phyloP scores from a whole-genome alignment of 35 echinoderm and acorn worm species.

The Amphiura filiformis region DNA sequence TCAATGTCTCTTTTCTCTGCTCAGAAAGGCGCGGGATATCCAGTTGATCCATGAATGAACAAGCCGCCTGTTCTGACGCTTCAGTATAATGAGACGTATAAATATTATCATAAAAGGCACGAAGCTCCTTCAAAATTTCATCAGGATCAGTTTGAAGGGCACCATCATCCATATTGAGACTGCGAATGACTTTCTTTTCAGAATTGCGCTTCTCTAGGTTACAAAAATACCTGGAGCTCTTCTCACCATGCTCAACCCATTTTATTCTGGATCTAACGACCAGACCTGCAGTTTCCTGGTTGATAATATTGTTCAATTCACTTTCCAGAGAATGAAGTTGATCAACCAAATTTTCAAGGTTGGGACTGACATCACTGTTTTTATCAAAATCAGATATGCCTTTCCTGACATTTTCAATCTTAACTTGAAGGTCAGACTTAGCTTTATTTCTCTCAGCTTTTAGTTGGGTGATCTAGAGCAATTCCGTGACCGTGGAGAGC shows the following conservation, averaged over 20 bases:
- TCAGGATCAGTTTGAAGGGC: neutral
- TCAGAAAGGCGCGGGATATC: conserved; percentile 10
- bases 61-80: neutral
- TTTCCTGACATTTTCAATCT: neutral
- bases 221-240: conserved; percentile 12
- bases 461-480: too few relatives aligned
- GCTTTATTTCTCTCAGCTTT: neutral
- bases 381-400: neutral
- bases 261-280: conserved; percentile 18
- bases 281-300: conserved; percentile 16
- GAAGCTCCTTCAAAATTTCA: conserved; percentile 17
- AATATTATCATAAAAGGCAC: neutral
- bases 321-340: neutral
- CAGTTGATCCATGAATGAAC: neutral
- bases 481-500: too few relatives aligned
- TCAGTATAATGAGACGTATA: neutral
- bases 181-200: conserved; percentile 19
- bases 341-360: neutral
- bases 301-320: conserved; percentile 10
- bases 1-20: neutral
- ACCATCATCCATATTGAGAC: neutral
- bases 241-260: conserved; percentile 23
- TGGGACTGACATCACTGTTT: neutral
- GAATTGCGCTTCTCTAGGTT: conserved; percentile 14
- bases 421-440: neutral